Conservation (phyloP, 2,888 invertebrate species). For the Branchipolynoe longqiensis region DNA sequence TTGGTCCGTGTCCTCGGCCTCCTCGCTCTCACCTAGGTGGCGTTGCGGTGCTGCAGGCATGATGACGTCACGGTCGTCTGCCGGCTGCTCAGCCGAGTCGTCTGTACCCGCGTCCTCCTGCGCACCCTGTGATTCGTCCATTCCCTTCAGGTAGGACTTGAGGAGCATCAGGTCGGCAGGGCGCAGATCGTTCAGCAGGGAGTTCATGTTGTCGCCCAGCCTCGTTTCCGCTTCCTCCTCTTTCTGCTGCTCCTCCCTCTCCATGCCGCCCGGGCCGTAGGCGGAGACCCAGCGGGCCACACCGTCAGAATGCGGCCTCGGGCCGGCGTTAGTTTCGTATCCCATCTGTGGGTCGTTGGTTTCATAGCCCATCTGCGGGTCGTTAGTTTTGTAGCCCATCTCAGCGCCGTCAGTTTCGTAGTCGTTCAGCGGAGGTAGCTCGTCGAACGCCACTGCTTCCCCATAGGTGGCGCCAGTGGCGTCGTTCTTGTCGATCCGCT, state of each 20-base stretch:
- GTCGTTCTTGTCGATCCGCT: background rate
- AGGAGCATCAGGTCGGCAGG: conserved; percentile 35
- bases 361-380: background rate
- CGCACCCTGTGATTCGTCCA: conserved; percentile 1
- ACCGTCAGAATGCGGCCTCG: no score
- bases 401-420: background rate
- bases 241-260: no score
- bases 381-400: background rate
- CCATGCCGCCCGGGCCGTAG: no score
- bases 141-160: conserved; percentile 26
- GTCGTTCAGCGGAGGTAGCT: background rate
- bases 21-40: background rate
- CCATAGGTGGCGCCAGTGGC: background rate
- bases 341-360: background rate
- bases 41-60: background rate
- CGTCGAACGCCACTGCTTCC: no score
- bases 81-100: background rate
- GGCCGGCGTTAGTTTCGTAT: conserved; percentile 8
- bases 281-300: no score
- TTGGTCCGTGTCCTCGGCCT: background rate
- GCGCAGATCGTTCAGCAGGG: conserved; percentile 24
- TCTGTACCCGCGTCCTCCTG: background rate
- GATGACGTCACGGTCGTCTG: background rate
- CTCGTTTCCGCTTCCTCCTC: background rate
- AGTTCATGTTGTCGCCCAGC: conserved; percentile 13